Conservation (phyloP, 2,888 invertebrate genomes). For the Pinctada fucata region DNA sequence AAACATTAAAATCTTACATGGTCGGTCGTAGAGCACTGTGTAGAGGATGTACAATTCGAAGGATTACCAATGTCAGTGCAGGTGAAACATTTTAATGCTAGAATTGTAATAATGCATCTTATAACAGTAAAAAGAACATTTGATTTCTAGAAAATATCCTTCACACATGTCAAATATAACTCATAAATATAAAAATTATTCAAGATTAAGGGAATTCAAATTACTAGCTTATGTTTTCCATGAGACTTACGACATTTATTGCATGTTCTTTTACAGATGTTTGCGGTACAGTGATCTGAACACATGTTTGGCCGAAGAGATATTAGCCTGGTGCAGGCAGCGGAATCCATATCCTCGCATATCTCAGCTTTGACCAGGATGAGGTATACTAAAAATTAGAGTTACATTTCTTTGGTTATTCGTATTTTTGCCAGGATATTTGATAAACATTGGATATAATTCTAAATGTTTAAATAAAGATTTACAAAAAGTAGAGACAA, state of each 20-base stretch:
- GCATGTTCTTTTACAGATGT: constrained; percentile 19
- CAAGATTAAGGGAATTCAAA: too few relatives aligned
- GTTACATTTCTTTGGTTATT: too few relatives aligned
- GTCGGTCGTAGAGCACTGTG: constrained; percentile 13
- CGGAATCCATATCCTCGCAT: constrained; percentile 22
- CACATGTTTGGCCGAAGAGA: constrained; percentile 20
- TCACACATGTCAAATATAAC: too few relatives aligned
- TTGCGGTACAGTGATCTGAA: constrained; percentile 20
- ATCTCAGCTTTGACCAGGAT: not conserved
- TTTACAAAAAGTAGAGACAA: too few relatives aligned
- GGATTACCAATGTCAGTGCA: constrained; percentile 17
- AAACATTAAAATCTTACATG: not conserved
- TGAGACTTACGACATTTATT: constrained; percentile 22
- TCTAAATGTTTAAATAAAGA: too few relatives aligned
- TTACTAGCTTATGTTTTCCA: not conserved
- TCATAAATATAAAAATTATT: too few relatives aligned
- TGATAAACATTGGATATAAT: too few relatives aligned
- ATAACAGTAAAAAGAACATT: too few relatives aligned
- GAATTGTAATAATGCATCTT: not conserved
- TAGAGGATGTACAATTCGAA: not conserved
- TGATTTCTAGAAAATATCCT: too few relatives aligned
- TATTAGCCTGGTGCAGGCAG: constrained; percentile 21
- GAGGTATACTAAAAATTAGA: not conserved
- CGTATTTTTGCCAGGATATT: too few relatives aligned
- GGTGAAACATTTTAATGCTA: constrained; percentile 25